Conservation (phyloP, 2,888 invertebrate species). For the Polyommatus icarus region DNA sequence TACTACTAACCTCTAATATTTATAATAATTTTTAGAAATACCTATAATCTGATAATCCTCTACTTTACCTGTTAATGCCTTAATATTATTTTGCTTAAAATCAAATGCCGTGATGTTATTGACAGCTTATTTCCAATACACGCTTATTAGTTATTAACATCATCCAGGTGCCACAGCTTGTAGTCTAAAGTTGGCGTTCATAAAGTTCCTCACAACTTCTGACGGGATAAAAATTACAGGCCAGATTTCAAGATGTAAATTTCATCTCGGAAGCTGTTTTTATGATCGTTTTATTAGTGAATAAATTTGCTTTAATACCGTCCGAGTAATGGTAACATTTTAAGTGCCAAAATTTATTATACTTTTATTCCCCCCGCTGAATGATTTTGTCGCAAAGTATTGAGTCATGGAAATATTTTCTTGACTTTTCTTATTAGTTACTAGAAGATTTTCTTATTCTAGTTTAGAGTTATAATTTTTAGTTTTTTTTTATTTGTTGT, state of each 20-base stretch:
- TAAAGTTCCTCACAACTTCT: neutral
- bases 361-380: neutral
- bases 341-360: slow-evolving; percentile 1
- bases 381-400: slow-evolving; percentile 12
- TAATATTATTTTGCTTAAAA: too few relatives aligned
- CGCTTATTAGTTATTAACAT: neutral
- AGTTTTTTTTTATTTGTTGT: too few relatives aligned
- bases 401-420: neutral
- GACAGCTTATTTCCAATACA: too few relatives aligned
- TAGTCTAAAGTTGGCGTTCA: neutral
- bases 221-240: neutral
- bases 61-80: too few relatives aligned
- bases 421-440: neutral
- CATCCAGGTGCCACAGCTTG: neutral
- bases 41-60: too few relatives aligned
- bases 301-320: slow-evolving; percentile 17
- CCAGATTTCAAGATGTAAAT: slow-evolving; percentile 22
- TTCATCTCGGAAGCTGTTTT: slow-evolving; percentile 6
- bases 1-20: too few relatives aligned
- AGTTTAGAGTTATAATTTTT: too few relatives aligned
- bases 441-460: neutral
- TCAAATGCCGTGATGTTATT: too few relatives aligned
- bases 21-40: too few relatives aligned
- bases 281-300: slow-evolving; percentile 20
- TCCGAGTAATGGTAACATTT: slow-evolving; percentile 6